phyloP scores from a whole-genome alignment of 2,797 vertebrate genomes.

The Girardinus metallicus region DNA sequence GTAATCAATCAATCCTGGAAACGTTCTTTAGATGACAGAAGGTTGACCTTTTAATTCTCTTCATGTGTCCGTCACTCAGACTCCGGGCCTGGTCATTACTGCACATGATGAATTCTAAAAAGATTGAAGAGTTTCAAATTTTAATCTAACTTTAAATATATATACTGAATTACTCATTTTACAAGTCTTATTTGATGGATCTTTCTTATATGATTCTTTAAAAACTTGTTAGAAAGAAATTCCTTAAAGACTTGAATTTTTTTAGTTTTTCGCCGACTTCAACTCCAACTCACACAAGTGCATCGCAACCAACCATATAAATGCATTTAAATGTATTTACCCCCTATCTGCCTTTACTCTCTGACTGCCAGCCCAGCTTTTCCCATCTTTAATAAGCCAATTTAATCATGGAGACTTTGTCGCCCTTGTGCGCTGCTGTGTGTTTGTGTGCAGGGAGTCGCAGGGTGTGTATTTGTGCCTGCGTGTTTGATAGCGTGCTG shows the following conservation, averaged over 20 bases:
- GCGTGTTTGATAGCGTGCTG: slow-evolving; percentile 7
- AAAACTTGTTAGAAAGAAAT: neutral
- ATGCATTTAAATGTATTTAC: slow-evolving; percentile 69
- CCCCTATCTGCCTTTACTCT: slow-evolving; percentile 62
- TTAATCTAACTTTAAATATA: neutral
- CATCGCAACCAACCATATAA: slow-evolving; percentile 41
- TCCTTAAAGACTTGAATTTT: slow-evolving; percentile 24
- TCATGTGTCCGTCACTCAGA: too few species aligned
- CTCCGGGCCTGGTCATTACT: neutral
- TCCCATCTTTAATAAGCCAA: slow-evolving; percentile 70
- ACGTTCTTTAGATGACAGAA: too few species aligned
- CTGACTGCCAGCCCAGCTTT: slow-evolving; percentile 53
- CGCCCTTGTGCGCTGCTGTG: slow-evolving; percentile 49
- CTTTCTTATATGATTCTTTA: neutral
- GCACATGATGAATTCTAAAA: neutral
- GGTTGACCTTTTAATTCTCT: too few species aligned
- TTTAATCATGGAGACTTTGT: slow-evolving; percentile 70
- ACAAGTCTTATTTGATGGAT: neutral
- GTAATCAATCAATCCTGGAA: too few species aligned
- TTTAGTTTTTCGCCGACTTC: slow-evolving; percentile 5
- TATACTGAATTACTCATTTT: neutral
- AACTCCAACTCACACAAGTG: neutral
- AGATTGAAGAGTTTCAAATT: neutral
- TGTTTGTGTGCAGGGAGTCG: slow-evolving; percentile 28
- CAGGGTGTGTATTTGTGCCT: slow-evolving; percentile 13